Conservation (phyloP, 2,113 vertebrate species). For the Typhlomys cinereus region DNA sequence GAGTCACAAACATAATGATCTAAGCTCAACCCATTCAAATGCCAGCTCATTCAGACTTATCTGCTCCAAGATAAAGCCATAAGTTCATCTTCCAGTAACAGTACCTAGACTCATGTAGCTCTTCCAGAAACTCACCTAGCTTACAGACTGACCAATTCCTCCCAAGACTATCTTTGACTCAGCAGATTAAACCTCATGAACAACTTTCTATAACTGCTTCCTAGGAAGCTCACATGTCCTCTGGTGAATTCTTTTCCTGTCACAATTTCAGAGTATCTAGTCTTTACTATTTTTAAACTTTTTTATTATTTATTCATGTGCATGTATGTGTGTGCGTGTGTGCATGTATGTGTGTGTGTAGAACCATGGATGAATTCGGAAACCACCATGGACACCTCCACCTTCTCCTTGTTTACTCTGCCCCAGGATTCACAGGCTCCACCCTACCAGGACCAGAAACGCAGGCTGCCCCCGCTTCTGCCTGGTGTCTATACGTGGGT, state of each 20-base stretch:
- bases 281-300: too few relatives aligned
- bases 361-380: too few relatives aligned
- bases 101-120: neutral
- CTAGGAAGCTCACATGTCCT: neutral
- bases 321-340: too few relatives aligned
- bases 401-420: too few relatives aligned
- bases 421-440: too few relatives aligned
- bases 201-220: neutral
- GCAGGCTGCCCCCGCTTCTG: too few relatives aligned
- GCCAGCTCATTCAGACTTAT: neutral
- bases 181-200: neutral
- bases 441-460: too few relatives aligned
- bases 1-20: neutral
- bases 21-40: neutral
- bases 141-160: neutral
- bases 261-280: slow-evolving; percentile 12
- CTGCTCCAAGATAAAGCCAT: neutral
- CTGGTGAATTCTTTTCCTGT: neutral
- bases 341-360: neutral
- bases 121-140: neutral
- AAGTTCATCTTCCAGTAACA: neutral
- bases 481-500: too few relatives aligned
- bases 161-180: too few relatives aligned
- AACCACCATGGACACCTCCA: too few relatives aligned
- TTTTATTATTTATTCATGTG: neutral